A percentile compares a stretch with the other conserved stretches of the same genome.
These are phyloP conservation scores for Pemphigus obesinymphae DNA, from an alignment of 1,140 invertebrate species.

Conservation along the genomic window DNA sequence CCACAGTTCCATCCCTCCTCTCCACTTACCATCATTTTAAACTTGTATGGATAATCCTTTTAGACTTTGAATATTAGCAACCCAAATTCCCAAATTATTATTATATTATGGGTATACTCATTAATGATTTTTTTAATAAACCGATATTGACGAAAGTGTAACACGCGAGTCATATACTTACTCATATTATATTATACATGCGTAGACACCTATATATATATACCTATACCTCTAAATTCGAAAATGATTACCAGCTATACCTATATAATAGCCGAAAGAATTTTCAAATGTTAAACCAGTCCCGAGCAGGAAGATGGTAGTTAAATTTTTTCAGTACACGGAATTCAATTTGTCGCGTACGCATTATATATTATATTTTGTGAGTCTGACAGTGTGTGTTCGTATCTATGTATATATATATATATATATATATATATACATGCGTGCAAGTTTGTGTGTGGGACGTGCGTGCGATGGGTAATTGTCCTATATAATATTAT, in stretches of 20 bases:
- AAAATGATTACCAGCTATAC: background rate
- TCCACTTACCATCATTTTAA: no score
- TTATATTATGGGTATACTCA: no score
- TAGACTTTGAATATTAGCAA: no score
- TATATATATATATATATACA: background rate
- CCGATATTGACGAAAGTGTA: no score
- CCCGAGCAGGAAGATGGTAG: background rate
- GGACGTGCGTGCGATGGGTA: slow-evolving; percentile 34
- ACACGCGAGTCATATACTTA: no score
- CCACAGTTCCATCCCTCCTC: no score
- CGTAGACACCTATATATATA: no score
- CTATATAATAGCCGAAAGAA: background rate
- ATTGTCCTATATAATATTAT: background rate
- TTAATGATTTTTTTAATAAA: no score
- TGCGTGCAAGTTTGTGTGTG: background rate
- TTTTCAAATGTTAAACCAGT: slow-evolving; percentile 19
- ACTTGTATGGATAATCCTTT: no score
- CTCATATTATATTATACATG: no score
- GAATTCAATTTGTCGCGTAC: slow-evolving; percentile 32
- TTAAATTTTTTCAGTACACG: background rate
- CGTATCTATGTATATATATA: background rate
- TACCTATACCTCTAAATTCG: no score
- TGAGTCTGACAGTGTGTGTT: background rate
- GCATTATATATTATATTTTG: background rate
- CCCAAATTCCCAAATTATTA: no score